Conservation (phyloP, 2,888 invertebrate species). For the Rhopalosiphum nymphaeae region DNA sequence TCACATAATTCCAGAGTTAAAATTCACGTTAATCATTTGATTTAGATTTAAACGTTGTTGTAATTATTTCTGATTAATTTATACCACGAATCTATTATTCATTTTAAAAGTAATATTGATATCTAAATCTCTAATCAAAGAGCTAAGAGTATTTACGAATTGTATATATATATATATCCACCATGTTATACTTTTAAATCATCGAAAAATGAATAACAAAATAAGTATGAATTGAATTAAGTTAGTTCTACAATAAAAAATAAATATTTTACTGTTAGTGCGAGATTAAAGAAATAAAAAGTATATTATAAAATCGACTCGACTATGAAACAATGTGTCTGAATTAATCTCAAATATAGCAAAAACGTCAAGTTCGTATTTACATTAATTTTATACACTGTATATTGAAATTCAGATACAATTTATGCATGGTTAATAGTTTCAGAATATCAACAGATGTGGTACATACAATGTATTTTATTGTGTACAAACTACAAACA, state of each 20-base stretch:
- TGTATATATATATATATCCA: too few relatives aligned
- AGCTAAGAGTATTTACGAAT: neutral
- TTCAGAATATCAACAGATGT: constrained; percentile 2
- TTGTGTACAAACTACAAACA: neutral
- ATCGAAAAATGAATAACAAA: neutral
- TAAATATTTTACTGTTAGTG: neutral
- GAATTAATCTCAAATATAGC: neutral
- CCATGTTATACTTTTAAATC: neutral
- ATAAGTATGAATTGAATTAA: neutral
- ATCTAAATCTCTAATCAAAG: neutral
- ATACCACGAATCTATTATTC: neutral
- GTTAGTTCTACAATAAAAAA: neutral
- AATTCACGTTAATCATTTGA: neutral
- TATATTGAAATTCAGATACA: neutral
- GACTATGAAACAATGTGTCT: neutral
- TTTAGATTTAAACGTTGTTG: neutral
- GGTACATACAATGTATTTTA: neutral
- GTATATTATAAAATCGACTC: neutral
- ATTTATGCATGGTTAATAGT: neutral
- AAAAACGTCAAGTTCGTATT: neutral
- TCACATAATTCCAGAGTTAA: neutral
- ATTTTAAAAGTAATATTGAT: neutral
- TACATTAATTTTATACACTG: neutral
- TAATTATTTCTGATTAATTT: neutral
- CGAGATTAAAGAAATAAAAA: neutral